Conservation (phyloP, 2,797 vertebrate species). For the Melanotaenia maccullochi region DNA sequence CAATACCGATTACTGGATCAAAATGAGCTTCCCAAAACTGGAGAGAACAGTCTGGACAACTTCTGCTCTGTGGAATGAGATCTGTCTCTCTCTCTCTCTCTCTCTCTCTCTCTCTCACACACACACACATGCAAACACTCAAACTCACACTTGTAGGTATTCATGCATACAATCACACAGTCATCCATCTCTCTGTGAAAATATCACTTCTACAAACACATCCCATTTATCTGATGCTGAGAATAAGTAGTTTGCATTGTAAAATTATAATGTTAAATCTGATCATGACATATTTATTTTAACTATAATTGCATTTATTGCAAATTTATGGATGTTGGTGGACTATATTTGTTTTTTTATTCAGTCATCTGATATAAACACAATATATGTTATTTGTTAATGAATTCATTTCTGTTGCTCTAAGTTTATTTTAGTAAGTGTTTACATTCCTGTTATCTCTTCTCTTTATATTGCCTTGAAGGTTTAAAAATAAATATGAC, state of each 20-base stretch:
- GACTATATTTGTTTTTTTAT: constrained; percentile 28
- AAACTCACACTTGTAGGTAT: constrained; percentile 6
- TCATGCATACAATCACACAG: constrained; percentile 21
- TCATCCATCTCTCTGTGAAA: constrained; percentile 57
- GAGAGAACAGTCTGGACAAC: constrained; percentile 90
- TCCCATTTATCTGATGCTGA: constrained; percentile 26
- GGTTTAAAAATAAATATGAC: constrained; percentile 74
- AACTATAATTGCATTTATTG: constrained; percentile 33
- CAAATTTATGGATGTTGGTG: constrained; percentile 16
- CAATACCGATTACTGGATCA: constrained; percentile 91
- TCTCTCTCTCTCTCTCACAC: too few relatives aligned
- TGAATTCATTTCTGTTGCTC: constrained; percentile 19
- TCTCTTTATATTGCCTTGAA: constrained; percentile 57
- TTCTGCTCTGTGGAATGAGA: constrained; percentile 86
- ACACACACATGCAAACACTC: background rate
- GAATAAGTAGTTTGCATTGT: constrained; percentile 51
- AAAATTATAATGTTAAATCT: constrained; percentile 29
- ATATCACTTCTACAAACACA: constrained; percentile 30
- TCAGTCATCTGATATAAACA: constrained; percentile 25
- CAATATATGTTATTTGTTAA: constrained; percentile 33
- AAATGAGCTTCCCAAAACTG: constrained; percentile 84
- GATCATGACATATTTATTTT: constrained; percentile 63
- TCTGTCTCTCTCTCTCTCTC: background rate
- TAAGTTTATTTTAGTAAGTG: constrained; percentile 32
- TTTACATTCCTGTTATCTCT: constrained; percentile 40